Conservation (phyloP, 2,113 vertebrate genomes). For the Notechis scutatus region DNA sequence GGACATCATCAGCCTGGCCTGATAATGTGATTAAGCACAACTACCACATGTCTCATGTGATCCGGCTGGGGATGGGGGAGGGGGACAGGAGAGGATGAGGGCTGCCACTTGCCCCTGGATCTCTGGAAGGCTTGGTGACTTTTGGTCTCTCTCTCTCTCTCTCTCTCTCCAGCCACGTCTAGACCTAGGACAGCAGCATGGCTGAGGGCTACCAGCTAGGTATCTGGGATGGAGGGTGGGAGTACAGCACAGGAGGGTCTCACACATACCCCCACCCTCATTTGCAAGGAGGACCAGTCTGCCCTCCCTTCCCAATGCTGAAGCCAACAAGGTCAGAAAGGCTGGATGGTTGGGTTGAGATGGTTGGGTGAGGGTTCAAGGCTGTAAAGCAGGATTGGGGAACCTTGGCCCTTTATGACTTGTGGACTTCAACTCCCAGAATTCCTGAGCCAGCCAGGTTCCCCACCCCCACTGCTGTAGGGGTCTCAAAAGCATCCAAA, state of each 20-base stretch:
- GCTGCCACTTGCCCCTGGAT: constrained; percentile 61
- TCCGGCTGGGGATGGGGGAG: fast-evolving
- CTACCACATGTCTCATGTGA: background rate
- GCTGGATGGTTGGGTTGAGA: background rate
- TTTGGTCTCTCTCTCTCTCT: constrained; percentile 71
- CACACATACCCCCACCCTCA: background rate
- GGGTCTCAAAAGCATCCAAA: too few species aligned
- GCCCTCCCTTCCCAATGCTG: too few species aligned
- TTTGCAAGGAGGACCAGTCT: background rate
- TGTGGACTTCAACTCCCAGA: background rate
- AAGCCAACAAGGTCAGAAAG: background rate
- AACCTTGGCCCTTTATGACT: background rate
- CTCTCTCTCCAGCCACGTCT: constrained; percentile 77
- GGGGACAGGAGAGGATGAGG: fast-evolving
- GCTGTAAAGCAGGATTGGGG: background rate
- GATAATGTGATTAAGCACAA: background rate
- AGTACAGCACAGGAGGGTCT: background rate
- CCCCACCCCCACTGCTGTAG: too few species aligned
- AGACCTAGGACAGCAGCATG: constrained; percentile 67
- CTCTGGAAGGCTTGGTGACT: constrained; percentile 69
- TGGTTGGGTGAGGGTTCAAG: background rate
- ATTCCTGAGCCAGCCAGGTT: background rate
- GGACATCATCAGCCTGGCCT: background rate
- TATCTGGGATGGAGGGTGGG: constrained; percentile 23
- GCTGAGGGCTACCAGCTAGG: constrained; percentile 64